Conservation (phyloP, 2,888 invertebrate genomes). For the Drosophila paramelanica region DNA sequence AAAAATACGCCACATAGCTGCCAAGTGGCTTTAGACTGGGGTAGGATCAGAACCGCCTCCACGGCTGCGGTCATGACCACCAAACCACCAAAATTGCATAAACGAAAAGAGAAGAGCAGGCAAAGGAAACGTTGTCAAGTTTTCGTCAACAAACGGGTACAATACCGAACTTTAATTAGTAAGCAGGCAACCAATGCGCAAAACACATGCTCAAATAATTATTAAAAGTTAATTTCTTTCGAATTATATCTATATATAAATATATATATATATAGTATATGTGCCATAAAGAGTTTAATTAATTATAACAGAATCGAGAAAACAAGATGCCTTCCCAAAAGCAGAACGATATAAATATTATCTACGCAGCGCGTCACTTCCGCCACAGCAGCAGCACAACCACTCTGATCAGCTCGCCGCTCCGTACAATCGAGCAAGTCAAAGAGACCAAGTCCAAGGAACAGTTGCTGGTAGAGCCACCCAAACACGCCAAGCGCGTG, state of each 20-base stretch:
- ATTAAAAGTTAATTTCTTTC: slow-evolving; percentile 18
- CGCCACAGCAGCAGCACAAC: slow-evolving; percentile 41
- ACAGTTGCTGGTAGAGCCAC: slow-evolving; percentile 27
- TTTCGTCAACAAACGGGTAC: slow-evolving; percentile 15
- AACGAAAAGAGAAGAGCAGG: slow-evolving; percentile 24
- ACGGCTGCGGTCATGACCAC: slow-evolving; percentile 94
- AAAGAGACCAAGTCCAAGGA: slow-evolving; percentile 36
- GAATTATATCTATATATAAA: background rate
- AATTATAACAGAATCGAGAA: background rate
- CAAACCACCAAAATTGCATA: slow-evolving; percentile 89
- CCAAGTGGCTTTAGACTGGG: slow-evolving; percentile 96
- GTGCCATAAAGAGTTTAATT: slow-evolving; percentile 10
- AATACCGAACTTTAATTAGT: slow-evolving; percentile 29
- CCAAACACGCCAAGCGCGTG: slow-evolving; percentile 62
- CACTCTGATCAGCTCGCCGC: slow-evolving; percentile 4
- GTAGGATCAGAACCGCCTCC: slow-evolving; percentile 96
- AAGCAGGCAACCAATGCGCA: slow-evolving; percentile 20
- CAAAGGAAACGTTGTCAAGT: slow-evolving; percentile 25
- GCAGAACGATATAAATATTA: slow-evolving; percentile 30
- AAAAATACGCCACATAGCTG: slow-evolving; percentile 93
- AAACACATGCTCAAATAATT: slow-evolving; percentile 34
- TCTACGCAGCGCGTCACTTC: slow-evolving; percentile 23
- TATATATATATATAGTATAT: background rate
- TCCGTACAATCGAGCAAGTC: background rate
- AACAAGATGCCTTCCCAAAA: slow-evolving; percentile 1